These are phyloP conservation scores for Morinoia aosen DNA, from an alignment of 2,888 invertebrate genomes.

Conservation along the genomic window DNA sequence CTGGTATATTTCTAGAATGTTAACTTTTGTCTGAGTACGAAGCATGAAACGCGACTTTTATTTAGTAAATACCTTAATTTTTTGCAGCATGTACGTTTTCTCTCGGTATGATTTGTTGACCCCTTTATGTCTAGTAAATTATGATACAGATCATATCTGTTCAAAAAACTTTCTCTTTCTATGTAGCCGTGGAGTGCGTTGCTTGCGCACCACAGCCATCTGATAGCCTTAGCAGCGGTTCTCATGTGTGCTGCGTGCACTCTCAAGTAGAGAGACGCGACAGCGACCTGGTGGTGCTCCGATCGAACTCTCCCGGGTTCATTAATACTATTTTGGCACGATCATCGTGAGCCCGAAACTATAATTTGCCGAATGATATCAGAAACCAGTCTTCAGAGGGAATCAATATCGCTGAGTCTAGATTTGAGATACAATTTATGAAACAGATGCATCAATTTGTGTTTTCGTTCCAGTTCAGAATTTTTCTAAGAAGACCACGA, in stretches of 20 bases:
- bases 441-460: background rate
- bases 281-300: background rate
- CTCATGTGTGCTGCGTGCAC: background rate
- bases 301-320: background rate
- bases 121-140: background rate
- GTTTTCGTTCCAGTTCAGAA: background rate
- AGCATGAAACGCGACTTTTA: background rate
- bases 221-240: background rate
- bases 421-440: background rate
- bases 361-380: background rate
- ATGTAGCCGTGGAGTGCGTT: background rate
- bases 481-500: background rate
- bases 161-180: conserved; percentile 9
- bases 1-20: background rate
- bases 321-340: background rate
- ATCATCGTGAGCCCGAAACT: background rate
- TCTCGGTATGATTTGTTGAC: background rate
- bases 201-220: background rate
- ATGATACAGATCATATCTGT: background rate
- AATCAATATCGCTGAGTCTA: background rate
- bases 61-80: background rate
- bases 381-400: background rate
- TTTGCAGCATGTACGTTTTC: background rate
- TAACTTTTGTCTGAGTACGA: background rate
- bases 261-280: background rate